Base-by-base conservation (phyloP, 1,140 invertebrate genomes). In the Brachionus plicatilis region DNA sequence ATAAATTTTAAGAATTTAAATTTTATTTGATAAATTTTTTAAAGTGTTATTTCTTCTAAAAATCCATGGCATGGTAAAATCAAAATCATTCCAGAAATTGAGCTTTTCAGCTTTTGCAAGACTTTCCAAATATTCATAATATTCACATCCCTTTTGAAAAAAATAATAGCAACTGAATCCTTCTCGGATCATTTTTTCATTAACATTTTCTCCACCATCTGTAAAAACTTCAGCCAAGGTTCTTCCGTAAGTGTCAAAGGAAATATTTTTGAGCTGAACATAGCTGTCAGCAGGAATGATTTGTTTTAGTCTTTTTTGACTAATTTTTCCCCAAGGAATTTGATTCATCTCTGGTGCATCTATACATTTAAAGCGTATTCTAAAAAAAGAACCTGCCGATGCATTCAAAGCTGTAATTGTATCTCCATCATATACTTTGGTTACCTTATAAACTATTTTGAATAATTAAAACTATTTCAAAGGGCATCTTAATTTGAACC, bases 371-470 rank as follows among this genome's bases (percentile, higher is more conserved):
- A 82, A 82, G 24, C 79, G 17, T 17, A 82, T 68, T 60, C 37
- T 60, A n/a, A 82, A 41, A 43, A 9, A 65, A 24, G 9, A 20
- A 45, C 43, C 33, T 17, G 53, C 20, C 29, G 79, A 43, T 27
- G 14, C 33, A 60, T 82, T 60, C n/a, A 82, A 47, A 33, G 41
- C 60, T 33, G 79, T 82, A 3, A 82, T 33, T 12, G 79, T 82
- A 24, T 82, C 79, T 41, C 79, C 79, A 82, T 82, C 79, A 82
- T 82, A 82, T 37, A 82, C 79, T 37, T 79, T 79, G 14, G 27
- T 79, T 24, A 79, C 45, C 14, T 33, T 79, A 37, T 79, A 79
- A 41, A 72, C 29, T 41, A 2, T n/a, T 29, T 8, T 27, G 9
- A 29, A 29, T 29, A 20, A 41, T 41, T 41, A n/a, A 72, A 45